Evolutionary conservation across 2,797 vertebrate genomes (phyloP).

Genomic region (Enteromius unitaeniatus): DNA sequence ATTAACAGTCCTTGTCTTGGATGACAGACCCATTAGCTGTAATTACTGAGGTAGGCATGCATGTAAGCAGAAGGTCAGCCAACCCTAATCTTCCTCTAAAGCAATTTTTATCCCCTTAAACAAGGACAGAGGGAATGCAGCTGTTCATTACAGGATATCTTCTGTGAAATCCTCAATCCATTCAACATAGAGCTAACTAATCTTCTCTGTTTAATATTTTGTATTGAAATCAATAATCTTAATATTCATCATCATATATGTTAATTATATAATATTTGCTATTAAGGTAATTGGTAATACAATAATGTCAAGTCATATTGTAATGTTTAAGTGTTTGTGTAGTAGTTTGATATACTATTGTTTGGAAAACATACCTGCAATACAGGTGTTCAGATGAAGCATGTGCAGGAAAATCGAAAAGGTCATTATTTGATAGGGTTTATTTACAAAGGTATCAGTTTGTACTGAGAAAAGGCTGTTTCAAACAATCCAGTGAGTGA

Average conservation of each 20-base stretch:
- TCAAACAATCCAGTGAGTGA: neutral
- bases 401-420: neutral
- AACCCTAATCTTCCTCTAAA: conserved; percentile 16
- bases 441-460: neutral
- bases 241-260: too few species aligned
- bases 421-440: neutral
- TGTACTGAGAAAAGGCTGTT: neutral
- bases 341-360: neutral
- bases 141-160: conserved; percentile 2
- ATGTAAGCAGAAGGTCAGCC: conserved; percentile 37
- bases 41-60: conserved; percentile 50
- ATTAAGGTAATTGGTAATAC: neutral
- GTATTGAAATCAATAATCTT: neutral
- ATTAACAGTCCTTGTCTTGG: conserved; percentile 42
- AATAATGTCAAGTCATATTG: neutral
- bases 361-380: neutral
- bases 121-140: conserved; percentile 14
- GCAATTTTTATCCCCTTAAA: conserved; percentile 37
- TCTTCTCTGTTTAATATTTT: neutral
- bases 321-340: neutral
- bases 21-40: conserved; percentile 41
- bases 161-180: neutral
- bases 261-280: neutral
- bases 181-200: neutral
- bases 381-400: neutral